Evolutionary conservation across 2,113 vertebrate genomes (phyloP).

Genomic region (Potamarius usumacintae): DNA sequence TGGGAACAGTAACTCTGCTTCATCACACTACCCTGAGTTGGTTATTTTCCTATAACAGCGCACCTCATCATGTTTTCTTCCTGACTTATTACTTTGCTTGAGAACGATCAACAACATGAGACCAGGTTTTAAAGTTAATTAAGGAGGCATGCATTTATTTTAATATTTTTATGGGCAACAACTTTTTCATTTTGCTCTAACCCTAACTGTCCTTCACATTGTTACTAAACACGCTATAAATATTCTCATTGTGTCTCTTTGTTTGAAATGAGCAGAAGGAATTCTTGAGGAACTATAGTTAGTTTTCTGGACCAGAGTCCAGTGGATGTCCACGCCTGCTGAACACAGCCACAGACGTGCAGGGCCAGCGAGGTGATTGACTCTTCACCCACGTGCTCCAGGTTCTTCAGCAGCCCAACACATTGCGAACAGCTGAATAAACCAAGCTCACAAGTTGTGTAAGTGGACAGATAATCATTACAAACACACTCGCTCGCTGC

Average conservation of each 20-base stretch:
- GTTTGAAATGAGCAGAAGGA: slow-evolving; percentile 1
- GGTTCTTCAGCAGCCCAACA: slow-evolving; percentile 38
- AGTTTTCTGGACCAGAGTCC: slow-evolving; percentile 1
- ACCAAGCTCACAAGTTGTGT: slow-evolving; percentile 20
- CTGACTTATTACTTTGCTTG: background rate
- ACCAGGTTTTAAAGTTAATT: background rate
- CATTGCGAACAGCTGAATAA: slow-evolving; percentile 51
- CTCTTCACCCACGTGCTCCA: slow-evolving; percentile 26
- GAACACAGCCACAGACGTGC: slow-evolving; percentile 13
- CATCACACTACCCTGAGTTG: background rate
- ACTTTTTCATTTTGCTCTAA: background rate
- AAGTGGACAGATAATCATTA: slow-evolving; percentile 36
- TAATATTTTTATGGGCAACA: background rate
- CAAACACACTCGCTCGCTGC: background rate
- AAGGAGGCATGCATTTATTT: background rate
- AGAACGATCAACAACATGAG: background rate
- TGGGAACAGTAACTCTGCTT: background rate
- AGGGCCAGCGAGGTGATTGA: slow-evolving; percentile 29
- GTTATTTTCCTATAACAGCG: background rate
- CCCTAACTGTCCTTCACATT: background rate
- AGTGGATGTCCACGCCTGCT: slow-evolving; percentile 25
- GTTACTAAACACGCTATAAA: slow-evolving; percentile 5
- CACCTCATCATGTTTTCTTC: background rate
- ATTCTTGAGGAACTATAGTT: slow-evolving; percentile 26
- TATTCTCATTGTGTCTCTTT: slow-evolving; percentile 15